A percentile compares a stretch with the other conserved stretches of the same genome.
Evolutionary conservation across 2,888 invertebrate species (phyloP).

Genomic region (Dynastes grantii): DNA sequence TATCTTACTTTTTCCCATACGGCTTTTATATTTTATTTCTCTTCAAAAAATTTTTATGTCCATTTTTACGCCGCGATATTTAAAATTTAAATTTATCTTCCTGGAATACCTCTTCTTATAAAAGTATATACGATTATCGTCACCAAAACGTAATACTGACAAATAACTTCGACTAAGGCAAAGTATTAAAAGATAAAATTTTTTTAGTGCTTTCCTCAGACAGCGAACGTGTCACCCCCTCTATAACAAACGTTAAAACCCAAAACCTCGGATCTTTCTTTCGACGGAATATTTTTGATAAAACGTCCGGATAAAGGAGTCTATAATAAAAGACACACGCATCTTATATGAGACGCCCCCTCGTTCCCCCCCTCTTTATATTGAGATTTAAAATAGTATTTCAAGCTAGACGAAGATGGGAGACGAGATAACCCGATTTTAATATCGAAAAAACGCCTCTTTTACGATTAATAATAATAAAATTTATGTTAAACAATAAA

Average conservation of each 20-base stretch:
- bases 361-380: not conserved
- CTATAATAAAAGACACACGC: conserved; percentile 15
- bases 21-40: not conserved
- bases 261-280: not conserved
- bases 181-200: conserved; percentile 38
- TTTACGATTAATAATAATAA: conserved; percentile 51
- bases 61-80: conserved; percentile 36
- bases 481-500: conserved; percentile 51
- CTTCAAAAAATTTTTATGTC: conserved; percentile 22
- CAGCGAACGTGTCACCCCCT: not conserved
- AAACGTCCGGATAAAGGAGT: conserved; percentile 33
- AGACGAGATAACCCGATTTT: conserved; percentile 16
- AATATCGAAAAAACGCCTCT: conserved; percentile 28
- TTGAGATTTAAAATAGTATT: not conserved
- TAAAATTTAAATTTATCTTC: conserved; percentile 47
- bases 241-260: not conserved
- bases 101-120: not conserved
- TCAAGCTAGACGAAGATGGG: not conserved
- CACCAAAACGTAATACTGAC: conserved; percentile 29
- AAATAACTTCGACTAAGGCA: conserved; percentile 27
- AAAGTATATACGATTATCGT: not conserved
- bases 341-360: not conserved
- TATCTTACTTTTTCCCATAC: conserved; percentile 5
- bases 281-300: conserved; percentile 35
- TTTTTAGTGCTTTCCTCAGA: conserved; percentile 13